phyloP scores from a whole-genome alignment of 2,797 vertebrate genomes.

The Euphonia xanthogaster region DNA sequence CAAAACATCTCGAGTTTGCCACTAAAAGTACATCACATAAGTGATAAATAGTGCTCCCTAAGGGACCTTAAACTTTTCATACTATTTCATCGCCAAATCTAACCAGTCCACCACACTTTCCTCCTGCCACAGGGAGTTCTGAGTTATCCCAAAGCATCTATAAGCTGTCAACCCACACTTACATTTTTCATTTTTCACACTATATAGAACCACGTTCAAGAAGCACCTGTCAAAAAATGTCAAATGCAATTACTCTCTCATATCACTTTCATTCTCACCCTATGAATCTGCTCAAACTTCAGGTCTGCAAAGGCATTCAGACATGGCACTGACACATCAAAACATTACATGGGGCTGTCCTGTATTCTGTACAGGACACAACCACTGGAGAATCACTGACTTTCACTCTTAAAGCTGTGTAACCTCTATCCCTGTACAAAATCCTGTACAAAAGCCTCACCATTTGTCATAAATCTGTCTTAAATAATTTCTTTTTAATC shows the following conservation, averaged over 20 bases:
- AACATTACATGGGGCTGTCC: not conserved
- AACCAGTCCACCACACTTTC: not conserved
- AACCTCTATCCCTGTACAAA: not conserved
- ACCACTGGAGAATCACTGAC: not conserved
- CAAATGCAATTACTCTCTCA: not conserved
- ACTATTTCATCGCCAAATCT: not conserved
- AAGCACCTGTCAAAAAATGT: not conserved
- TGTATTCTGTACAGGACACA: not conserved
- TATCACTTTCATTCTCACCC: not conserved
- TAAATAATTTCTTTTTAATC: not conserved
- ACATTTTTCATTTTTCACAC: not conserved
- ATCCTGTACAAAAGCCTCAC: not conserved
- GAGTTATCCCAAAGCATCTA: not conserved
- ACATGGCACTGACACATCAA: not conserved
- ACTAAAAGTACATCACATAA: not conserved
- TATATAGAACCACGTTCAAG: not conserved
- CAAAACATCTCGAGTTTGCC: not conserved
- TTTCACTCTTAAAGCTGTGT: fast-evolving
- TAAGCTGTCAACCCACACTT: not conserved
- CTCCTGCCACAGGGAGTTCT: not conserved
- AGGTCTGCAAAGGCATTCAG: not conserved
- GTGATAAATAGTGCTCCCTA: not conserved
- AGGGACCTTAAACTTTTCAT: not conserved
- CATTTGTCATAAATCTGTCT: not conserved
- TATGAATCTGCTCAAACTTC: not conserved